phyloP scores from a whole-genome alignment of 2,797 vertebrate genomes.

The Pteropus rufus region DNA sequence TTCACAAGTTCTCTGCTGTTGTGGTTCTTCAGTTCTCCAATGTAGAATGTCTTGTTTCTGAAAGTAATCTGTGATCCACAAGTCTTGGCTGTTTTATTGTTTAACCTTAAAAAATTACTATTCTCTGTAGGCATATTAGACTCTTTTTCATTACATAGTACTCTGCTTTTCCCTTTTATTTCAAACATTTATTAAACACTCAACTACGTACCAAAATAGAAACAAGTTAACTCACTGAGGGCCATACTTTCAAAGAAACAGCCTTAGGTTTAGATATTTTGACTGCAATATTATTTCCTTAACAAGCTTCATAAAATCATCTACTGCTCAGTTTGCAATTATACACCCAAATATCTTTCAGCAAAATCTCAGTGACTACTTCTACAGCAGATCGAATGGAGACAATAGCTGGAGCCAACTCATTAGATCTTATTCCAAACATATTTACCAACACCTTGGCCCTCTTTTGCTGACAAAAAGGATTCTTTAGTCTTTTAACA shows the following conservation, averaged over 20 bases:
- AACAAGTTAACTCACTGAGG: neutral
- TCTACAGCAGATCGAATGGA: neutral
- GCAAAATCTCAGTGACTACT: neutral
- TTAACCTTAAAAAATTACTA: neutral
- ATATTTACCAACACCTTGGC: neutral
- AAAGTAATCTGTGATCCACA: neutral
- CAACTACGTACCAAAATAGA: neutral
- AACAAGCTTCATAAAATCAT: slow-evolving; percentile 23
- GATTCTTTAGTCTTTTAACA: slow-evolving; percentile 25
- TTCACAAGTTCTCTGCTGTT: neutral
- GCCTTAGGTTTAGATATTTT: neutral
- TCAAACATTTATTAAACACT: slow-evolving; percentile 24
- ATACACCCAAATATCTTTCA: neutral
- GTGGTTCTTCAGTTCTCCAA: neutral
- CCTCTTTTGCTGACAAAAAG: slow-evolving; percentile 20
- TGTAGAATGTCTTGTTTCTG: neutral
- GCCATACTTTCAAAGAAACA: neutral
- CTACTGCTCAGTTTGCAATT: neutral
- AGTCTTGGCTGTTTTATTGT: neutral
- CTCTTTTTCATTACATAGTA: neutral
- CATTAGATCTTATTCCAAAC: neutral
- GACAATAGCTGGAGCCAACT: neutral
- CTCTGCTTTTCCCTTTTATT: neutral
- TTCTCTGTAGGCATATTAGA: neutral
- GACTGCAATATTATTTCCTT: slow-evolving; percentile 14